Conservation (phyloP, 2,113 vertebrate genomes). For the Columbina picui region DNA sequence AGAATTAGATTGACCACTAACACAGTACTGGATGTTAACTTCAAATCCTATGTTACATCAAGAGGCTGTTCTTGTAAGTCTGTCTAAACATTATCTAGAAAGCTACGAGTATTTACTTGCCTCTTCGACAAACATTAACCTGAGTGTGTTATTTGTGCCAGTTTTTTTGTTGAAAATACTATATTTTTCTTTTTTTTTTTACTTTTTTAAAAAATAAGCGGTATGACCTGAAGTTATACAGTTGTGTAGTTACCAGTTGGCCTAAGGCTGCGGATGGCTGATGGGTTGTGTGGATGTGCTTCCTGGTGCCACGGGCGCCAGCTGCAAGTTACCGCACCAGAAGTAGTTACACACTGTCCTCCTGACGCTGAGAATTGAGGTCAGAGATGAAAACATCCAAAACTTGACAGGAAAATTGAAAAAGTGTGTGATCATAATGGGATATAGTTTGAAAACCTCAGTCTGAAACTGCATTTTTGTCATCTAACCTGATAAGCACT, state of each 20-base stretch:
- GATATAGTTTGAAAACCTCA: constrained; percentile 30
- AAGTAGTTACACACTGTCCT: constrained; percentile 24
- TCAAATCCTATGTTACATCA: constrained; percentile 54
- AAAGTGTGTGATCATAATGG: neutral
- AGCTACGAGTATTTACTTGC: constrained; percentile 78
- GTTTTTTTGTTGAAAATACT: constrained; percentile 59
- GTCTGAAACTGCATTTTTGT: constrained; percentile 39
- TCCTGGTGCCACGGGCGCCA: neutral
- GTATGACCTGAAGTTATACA: constrained; percentile 56
- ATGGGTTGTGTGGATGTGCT: neutral
- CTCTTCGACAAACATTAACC: constrained; percentile 71
- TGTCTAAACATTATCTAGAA: constrained; percentile 80
- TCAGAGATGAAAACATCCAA: neutral
- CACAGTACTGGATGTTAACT: constrained; percentile 71
- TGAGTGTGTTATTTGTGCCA: constrained; percentile 73
- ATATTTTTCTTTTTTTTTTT: neutral
- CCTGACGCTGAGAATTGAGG: neutral
- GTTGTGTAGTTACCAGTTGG: constrained; percentile 55
- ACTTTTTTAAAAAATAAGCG: neutral
- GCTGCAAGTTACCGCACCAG: neutral
- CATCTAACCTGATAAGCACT: constrained; percentile 70
- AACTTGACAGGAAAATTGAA: neutral
- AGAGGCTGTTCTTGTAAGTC: constrained; percentile 64
- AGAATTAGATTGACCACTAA: constrained; percentile 78
- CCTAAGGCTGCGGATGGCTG: constrained; percentile 31